Evolutionary conservation across 2,888 invertebrate species (phyloP).

Genomic region (Caenorhabditis plicata): DNA sequence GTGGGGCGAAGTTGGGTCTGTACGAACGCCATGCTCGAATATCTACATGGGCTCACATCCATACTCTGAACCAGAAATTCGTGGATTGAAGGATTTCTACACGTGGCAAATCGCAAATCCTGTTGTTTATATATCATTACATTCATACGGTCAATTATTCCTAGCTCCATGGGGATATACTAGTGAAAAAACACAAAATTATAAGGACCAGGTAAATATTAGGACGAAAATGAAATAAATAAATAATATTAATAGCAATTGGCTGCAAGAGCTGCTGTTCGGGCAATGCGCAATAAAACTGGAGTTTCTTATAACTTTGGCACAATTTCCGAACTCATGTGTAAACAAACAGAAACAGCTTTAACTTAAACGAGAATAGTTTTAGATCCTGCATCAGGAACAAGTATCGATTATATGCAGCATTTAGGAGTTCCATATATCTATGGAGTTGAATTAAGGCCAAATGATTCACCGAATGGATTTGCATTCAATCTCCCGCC

Average conservation of each 20-base stretch:
- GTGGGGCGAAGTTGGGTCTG: slow-evolving; percentile 60
- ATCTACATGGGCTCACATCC: slow-evolving; percentile 57
- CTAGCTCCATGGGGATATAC: slow-evolving; percentile 65
- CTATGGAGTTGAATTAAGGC: slow-evolving; percentile 58
- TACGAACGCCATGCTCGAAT: slow-evolving; percentile 60
- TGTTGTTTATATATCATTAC: slow-evolving; percentile 58
- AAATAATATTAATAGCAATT: slow-evolving; percentile 32
- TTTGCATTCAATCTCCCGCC: slow-evolving; percentile 56
- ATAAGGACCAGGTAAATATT: slow-evolving; percentile 44
- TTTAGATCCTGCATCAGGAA: slow-evolving; percentile 63
- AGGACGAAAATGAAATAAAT: background rate
- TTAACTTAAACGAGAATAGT: too few species aligned
- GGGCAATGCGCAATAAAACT: slow-evolving; percentile 56
- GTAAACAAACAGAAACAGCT: too few species aligned
- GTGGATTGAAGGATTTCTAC: slow-evolving; percentile 53
- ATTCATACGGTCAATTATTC: slow-evolving; percentile 61
- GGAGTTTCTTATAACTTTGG: slow-evolving; percentile 58
- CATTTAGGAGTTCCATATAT: slow-evolving; percentile 60
- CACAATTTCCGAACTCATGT: slow-evolving; percentile 62
- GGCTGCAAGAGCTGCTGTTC: slow-evolving; percentile 56
- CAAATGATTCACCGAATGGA: slow-evolving; percentile 44
- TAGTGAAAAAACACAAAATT: slow-evolving; percentile 48
- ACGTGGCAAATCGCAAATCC: slow-evolving; percentile 53
- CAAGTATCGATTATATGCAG: slow-evolving; percentile 63
- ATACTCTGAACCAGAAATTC: slow-evolving; percentile 55